Conservation (phyloP, 53 echinoderm and acorn worm species). For the Arbacia lixula region DNA sequence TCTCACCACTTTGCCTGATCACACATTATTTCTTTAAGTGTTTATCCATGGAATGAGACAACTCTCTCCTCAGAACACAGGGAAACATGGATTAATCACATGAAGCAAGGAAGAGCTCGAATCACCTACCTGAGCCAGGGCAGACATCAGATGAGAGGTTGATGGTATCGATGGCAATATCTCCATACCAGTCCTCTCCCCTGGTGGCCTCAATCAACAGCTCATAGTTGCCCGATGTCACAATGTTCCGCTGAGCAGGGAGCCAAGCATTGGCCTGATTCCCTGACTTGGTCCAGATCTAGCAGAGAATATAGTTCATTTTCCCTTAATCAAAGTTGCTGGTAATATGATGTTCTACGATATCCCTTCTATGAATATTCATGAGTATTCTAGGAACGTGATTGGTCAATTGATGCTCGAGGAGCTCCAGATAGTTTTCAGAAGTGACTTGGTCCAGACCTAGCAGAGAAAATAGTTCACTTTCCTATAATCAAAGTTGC, state of each 20-base stretch:
- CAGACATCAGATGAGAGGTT: conserved; percentile 55
- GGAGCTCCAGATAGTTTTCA: too few species aligned
- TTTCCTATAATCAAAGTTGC: too few species aligned
- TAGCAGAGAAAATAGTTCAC: neutral
- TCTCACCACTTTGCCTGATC: too few species aligned
- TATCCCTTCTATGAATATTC: too few species aligned
- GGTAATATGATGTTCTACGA: too few species aligned
- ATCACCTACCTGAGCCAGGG: conserved; percentile 48
- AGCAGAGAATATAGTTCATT: neutral
- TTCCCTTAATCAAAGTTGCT: too few species aligned
- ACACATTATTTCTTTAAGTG: too few species aligned
- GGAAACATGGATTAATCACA: neutral
- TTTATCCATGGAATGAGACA: too few species aligned
- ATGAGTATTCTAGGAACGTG: too few species aligned
- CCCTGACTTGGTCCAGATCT: conserved; percentile 81
- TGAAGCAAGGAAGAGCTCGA: neutral
- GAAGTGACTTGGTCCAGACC: conserved; percentile 76
- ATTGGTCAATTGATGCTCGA: too few species aligned
- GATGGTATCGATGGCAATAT: conserved; percentile 81
- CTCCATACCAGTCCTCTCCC: conserved; percentile 66
- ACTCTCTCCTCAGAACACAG: too few species aligned
- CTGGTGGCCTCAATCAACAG: conserved; percentile 70
- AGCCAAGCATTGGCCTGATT: conserved; percentile 83
- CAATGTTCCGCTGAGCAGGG: conserved; percentile 46
- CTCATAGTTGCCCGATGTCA: conserved; percentile 63